Base-by-base conservation (phyloP, 2,797 vertebrate genomes). In the Sebastes taczanowskii region DNA sequence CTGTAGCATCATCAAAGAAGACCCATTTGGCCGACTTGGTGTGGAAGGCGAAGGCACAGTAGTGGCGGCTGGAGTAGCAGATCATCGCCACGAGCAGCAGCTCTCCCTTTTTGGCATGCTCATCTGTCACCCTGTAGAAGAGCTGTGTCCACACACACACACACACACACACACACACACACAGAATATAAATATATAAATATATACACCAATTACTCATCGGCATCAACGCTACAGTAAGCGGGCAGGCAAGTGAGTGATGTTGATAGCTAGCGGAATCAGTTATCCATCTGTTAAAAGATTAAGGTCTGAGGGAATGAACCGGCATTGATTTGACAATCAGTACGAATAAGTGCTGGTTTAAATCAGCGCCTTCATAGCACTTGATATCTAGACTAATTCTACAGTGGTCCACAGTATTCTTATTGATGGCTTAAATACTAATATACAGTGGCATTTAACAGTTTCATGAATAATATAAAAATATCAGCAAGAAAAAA, bases 1-100 rank as follows among this genome's bases (percentile, higher is more conserved):
- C 99, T n/a, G 96, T 98, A 72, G 99, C 99, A 30, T 99, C 99
- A 81, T 99, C 99, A 87, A 99, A 99, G 84, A 99, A 97, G 76
- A 99, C 95, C 99, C 99, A 99, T 83, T 98, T 98, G 93, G 97
- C 96, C 71, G 96, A 97, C 94, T 98, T 99, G 71, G 97, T 99
- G 89, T 99, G 98, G 90, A 97, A 98, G 80, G 98, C 96, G 81
- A 99, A 99, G 96, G 98, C 96, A 96, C 98, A 99, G 83, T 99
- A 99, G 92, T 99, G 99, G 86, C 94, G 95, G 91, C 97, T 99
- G 76, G 96, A 96, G 88, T 98, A 99, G 93, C 99, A 99, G 94
- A 99, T 99, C 97, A 99, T 97, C 70, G 96, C 98, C 75, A 99
- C 98, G 25, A 99, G 96, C 63, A 93, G 95, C 75, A 99, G 97